phyloP scores from a whole-genome alignment of 2,888 invertebrate genomes.

The Neocrepidodera transversa region DNA sequence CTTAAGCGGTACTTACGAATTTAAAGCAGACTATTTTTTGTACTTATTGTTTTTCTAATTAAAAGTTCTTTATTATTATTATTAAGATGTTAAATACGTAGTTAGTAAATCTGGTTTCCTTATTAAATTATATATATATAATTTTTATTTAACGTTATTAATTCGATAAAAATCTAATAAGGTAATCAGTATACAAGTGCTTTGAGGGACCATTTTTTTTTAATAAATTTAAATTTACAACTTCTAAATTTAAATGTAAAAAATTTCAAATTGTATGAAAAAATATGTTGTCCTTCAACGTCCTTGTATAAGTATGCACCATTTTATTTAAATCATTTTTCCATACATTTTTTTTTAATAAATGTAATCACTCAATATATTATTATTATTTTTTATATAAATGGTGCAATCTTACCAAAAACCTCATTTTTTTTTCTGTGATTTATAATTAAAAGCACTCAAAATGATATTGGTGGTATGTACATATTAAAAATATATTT shows the following conservation, averaged over 20 bases:
- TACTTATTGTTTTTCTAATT: neutral
- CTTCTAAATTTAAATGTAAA: too few species aligned
- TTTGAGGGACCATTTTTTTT: too few species aligned
- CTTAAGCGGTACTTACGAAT: conserved; percentile 25
- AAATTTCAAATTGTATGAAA: too few species aligned
- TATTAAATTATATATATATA: too few species aligned
- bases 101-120: neutral
- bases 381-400: too few species aligned
- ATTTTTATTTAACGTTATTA: too few species aligned
- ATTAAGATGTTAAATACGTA: neutral
- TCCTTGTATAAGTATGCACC: neutral
- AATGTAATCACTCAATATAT: neutral
- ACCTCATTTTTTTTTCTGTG: conserved; percentile 48
- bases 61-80: neutral
- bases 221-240: too few species aligned
- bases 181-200: neutral
- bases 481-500: conserved; percentile 47
- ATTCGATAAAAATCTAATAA: too few species aligned
- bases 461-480: conserved; percentile 51
- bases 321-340: neutral
- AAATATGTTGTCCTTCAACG: too few species aligned
- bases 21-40: neutral
- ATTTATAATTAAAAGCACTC: conserved; percentile 54
- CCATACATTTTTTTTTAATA: neutral
- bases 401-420: too few species aligned